These are phyloP conservation scores for Pterobdella sp. DNA, from an alignment of 2,888 invertebrate species.

Conservation along the genomic window DNA sequence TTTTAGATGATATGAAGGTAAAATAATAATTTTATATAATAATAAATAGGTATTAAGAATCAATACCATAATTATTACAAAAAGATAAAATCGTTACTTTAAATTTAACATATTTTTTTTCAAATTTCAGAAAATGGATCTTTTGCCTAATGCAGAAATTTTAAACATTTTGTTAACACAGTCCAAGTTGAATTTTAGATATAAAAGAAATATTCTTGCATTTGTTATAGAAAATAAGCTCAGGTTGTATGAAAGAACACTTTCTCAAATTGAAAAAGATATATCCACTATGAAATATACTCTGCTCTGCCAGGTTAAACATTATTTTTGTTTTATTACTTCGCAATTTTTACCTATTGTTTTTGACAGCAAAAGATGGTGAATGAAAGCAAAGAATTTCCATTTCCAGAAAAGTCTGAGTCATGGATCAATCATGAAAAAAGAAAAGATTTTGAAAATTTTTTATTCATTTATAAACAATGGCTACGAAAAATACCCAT, in stretches of 20 bases:
- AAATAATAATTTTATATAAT: background rate
- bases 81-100: background rate
- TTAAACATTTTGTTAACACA: conserved; percentile 65
- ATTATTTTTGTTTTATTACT: background rate
- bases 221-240: conserved; percentile 60
- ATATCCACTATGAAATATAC: background rate
- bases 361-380: background rate
- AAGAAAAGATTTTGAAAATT: conserved; percentile 37
- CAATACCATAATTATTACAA: background rate
- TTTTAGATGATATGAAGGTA: conserved; percentile 65
- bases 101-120: conserved; percentile 17
- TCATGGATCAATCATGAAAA: conserved; percentile 19
- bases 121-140: conserved; percentile 55
- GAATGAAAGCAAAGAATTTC: background rate
- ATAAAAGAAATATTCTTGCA: conserved; percentile 64
- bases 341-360: background rate
- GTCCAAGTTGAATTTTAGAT: conserved; percentile 58
- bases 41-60: background rate
- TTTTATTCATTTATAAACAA: conserved; percentile 41
- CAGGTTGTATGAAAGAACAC: conserved; percentile 59
- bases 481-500: conserved; percentile 41
- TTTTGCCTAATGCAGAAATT: conserved; percentile 62
- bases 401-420: background rate
- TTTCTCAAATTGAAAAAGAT: conserved; percentile 60
- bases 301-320: background rate